Base-by-base conservation (phyloP, 1,140 invertebrate species). In the Anoplolepis gracilipes region DNA sequence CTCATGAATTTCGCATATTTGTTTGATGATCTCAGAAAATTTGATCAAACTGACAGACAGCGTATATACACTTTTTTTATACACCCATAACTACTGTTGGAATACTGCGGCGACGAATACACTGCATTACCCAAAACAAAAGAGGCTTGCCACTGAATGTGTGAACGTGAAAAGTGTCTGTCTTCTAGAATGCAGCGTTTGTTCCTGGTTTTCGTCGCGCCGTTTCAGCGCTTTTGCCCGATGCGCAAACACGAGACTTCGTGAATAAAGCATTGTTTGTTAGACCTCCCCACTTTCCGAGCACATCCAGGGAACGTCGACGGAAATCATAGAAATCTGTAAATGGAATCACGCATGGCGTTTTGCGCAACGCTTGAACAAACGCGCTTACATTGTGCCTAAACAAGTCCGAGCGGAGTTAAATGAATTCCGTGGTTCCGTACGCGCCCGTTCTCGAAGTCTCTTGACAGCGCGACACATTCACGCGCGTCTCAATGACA, bases 371-470 rank as follows among this genome's bases (percentile, higher is more conserved):
- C 79, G 70, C 57, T 84, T 75, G 64, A 84, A 77, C 72, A 73
- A 82, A 73, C 78, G 53, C 49, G 65, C 10, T 39, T 73, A 73
- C 78, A 82, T 82, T 73, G 78, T 82, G 67, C 78, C 65, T 81
- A 72, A 81, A 59, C 67, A 33, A 82, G 78, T 59, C 46, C 67
- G 25, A n/a, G 10, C 33, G 39, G 57, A 49, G 87, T 89, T 84
- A 84, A 89, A 89, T 88, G 55, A 84, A 77, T 88, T 81, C 69
- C 62, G 46, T 28, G n/a, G n/a, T n/a, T n/a, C n/a, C n/a, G n/a
- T n/a, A n/a, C n/a, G n/a, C n/a, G n/a, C n/a, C n/a, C n/a, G n/a
- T n/a, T n/a, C 70, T 39, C 62, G 62, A 25, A 25, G 25, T 46
- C 19, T 55, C 78, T 88, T 59, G 75, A 89, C 87, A 88, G 53